Percentiles rank a stretch among this genome's conserved stretches.
phyloP scores from a whole-genome alignment of 2,797 vertebrate genomes.

The Macropus fuliginosus region DNA sequence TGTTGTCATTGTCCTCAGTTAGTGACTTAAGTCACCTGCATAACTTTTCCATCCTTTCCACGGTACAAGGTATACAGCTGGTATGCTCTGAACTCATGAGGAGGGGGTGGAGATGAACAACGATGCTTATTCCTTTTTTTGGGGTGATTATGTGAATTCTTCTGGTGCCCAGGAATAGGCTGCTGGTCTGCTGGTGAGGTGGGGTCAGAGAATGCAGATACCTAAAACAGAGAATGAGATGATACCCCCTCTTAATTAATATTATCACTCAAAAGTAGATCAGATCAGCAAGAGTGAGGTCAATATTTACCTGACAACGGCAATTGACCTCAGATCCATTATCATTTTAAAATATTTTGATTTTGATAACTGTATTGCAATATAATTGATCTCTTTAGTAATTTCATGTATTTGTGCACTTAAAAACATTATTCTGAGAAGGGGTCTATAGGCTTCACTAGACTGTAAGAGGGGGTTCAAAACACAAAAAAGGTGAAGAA shows the following conservation, averaged over 20 bases:
- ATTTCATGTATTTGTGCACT: not conserved
- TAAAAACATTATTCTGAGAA: not conserved
- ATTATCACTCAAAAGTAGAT: not conserved
- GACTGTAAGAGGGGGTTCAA: not conserved
- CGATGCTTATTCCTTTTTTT: conserved; percentile 86
- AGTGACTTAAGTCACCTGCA: conserved; percentile 90
- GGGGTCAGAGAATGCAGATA: conserved; percentile 91
- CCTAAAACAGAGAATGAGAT: conserved; percentile 82
- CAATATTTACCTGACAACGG: not conserved
- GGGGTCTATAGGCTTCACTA: not conserved
- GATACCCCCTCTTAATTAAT: not conserved
- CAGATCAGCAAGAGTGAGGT: not conserved
- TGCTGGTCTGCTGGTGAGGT: conserved; percentile 88
- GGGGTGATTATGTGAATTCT: conserved; percentile 73
- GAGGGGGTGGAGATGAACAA: conserved; percentile 86
- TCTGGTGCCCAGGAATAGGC: conserved; percentile 79
- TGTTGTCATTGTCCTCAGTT: not conserved
- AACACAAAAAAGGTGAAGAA: not conserved
- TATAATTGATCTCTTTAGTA: not conserved
- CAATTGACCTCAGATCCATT: not conserved
- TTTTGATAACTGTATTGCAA: not conserved
- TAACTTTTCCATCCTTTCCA: conserved; percentile 95
- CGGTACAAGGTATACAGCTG: conserved; percentile 97
- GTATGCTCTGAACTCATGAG: conserved; percentile 95
- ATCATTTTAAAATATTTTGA: not conserved